Percentiles rank a stretch among this genome's conserved stretches.
Evolutionary conservation across 2,888 invertebrate genomes (phyloP).

Genomic region (Amorpha juglandis): DNA sequence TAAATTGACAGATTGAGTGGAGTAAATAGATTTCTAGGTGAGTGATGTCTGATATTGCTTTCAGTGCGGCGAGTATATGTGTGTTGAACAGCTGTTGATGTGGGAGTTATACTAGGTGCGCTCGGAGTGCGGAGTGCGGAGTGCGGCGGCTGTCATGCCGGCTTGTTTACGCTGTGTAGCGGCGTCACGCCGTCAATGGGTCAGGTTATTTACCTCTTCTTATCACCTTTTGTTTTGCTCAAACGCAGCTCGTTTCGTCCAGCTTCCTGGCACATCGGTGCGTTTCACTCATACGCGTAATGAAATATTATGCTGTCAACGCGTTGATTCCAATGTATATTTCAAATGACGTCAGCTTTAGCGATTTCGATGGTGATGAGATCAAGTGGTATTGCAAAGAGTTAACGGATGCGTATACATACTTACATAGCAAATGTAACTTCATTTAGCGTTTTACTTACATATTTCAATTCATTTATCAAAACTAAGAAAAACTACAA

Average conservation of each 20-base stretch:
- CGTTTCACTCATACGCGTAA: constrained; percentile 21
- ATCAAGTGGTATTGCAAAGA: background rate
- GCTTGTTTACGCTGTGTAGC: constrained; percentile 46
- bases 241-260: constrained; percentile 67
- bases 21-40: constrained; percentile 40
- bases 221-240: constrained; percentile 83
- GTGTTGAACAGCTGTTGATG: constrained; percentile 70
- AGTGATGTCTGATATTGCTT: constrained; percentile 64
- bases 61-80: constrained; percentile 61
- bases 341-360: constrained; percentile 1
- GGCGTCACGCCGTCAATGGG: constrained; percentile 77
- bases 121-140: constrained; percentile 43
- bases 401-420: background rate
- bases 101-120: constrained; percentile 40
- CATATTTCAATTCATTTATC: no score
- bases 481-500: background rate
- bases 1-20: background rate
- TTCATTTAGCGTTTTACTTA: no score
- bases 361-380: background rate
- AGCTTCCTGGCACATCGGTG: constrained; percentile 53
- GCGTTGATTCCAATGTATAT: constrained; percentile 2
- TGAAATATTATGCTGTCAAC: constrained; percentile 22
- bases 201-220: constrained; percentile 82
- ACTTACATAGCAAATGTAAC: no score
- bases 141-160: constrained; percentile 43